Evolutionary conservation across 1,140 invertebrate genomes (phyloP), one percentile per base, ranked within the genome.

Genomic region (Elymnias hypermnestra): DNA sequence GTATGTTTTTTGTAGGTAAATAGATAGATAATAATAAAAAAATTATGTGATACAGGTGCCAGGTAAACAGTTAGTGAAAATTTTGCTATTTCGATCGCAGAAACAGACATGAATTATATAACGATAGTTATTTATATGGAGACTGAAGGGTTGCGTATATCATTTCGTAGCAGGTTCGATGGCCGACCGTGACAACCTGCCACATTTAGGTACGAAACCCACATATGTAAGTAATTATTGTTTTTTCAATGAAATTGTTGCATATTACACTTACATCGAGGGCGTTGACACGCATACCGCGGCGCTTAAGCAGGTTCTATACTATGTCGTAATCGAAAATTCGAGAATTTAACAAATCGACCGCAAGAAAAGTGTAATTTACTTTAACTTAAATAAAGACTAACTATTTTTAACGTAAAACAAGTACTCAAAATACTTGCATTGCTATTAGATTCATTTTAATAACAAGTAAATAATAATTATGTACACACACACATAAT

Each of bases 171-270:
- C 15, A 15, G 25, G 53, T 66, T 77, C 72, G 63, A 60, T 51
- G 73, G 67, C 76, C 73, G 72, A 47, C 66, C 69, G 53, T 65
- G 69, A 57, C 70, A 60, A 57, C 56, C 45, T 54, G 49, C 10
- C 15, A 29, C 37, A 37, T 15, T 53, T 56, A 37, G 38, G 42
- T 42, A 47, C 41, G 15, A 55, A 53, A 37, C 42, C 37, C 44
- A 53, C 40, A 50, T 50, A 41, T 26, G 40, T 10, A 28, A 33
- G 40, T 35, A 23, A 45, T 40, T 40, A 53, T 42, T 52, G 25
- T 52, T 43, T 54, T 54, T 44, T 54, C 46, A 54, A 49, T 54
- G 46, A 49, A 49, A 54, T 35, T 48, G 46, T 40, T 44, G 52
- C 35, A 40, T 48, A 37, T 53, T 49, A 48, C 40, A 48, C 23